Conservation (phyloP, 2,113 vertebrate genomes). For the Gobius niger region DNA sequence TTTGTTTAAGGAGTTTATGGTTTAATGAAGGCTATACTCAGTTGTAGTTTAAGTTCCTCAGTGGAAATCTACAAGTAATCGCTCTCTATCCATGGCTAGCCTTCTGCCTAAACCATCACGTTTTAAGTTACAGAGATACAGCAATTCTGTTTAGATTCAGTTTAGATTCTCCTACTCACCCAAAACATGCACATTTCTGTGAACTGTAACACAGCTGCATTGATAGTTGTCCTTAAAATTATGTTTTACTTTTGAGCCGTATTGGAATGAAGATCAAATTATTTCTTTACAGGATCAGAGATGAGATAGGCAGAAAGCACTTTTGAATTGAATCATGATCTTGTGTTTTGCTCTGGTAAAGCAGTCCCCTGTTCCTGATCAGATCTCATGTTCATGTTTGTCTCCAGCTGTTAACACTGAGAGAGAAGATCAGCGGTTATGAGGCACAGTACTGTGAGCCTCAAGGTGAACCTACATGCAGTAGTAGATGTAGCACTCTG, state of each 20-base stretch:
- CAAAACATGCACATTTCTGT: too few relatives aligned
- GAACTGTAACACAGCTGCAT: too few relatives aligned
- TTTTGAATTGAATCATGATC: neutral
- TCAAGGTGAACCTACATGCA: constrained; percentile 63
- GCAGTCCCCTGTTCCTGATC: neutral
- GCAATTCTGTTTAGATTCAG: too few relatives aligned
- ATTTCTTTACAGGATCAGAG: neutral
- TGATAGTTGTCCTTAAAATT: neutral
- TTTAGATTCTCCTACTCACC: too few relatives aligned
- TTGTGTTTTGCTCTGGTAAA: neutral
- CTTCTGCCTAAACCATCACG: too few relatives aligned
- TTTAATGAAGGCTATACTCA: too few relatives aligned
- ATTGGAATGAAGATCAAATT: neutral
- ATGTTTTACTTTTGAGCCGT: neutral
- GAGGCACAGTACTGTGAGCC: constrained; percentile 60
- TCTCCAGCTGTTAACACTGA: constrained; percentile 67
- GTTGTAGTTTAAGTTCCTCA: too few relatives aligned
- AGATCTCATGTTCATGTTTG: constrained; percentile 20
- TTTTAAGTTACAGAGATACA: too few relatives aligned
- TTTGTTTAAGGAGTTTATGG: neutral
- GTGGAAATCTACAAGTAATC: too few relatives aligned
- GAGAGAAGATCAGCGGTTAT: constrained; percentile 49
- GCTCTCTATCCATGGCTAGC: too few relatives aligned
- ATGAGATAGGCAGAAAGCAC: neutral
- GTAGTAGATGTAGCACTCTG: constrained; percentile 15